Percentiles rank a stretch among this genome's conserved stretches.
Conservation (phyloP, 2,113 vertebrate species). For the Xenopus borealis region DNA sequence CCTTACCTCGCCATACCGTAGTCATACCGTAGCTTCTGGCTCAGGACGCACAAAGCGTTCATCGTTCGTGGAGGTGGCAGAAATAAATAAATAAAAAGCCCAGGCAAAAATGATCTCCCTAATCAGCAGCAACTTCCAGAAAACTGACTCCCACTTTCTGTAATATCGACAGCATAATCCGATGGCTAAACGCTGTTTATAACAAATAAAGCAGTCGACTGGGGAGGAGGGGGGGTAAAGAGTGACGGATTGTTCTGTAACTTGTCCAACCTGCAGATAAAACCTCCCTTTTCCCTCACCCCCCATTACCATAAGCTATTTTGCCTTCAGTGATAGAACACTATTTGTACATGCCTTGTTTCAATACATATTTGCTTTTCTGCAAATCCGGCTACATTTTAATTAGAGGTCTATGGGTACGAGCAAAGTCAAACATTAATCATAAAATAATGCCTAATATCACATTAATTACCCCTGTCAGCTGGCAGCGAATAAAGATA, state of each 20-base stretch:
- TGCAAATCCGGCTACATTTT: constrained; percentile 11
- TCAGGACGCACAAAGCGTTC: constrained; percentile 24
- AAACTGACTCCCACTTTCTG: constrained; percentile 25
- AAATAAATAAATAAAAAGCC: background rate
- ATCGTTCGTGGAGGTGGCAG: constrained; percentile 3
- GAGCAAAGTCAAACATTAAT: constrained; percentile 6
- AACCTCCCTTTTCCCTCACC: background rate
- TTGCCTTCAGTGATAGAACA: background rate
- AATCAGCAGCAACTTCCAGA: constrained; percentile 19
- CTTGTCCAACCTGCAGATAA: background rate
- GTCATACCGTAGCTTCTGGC: constrained; percentile 27
- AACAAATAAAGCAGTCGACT: background rate
- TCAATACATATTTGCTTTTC: background rate
- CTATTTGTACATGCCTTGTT: background rate
- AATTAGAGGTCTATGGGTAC: constrained; percentile 2
- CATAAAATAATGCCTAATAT: background rate
- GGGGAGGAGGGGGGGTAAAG: too few species aligned
- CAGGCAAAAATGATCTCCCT: background rate
- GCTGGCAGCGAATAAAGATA: background rate
- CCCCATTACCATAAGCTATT: background rate
- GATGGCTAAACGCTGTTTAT: background rate
- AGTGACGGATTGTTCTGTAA: background rate
- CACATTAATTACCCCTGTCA: background rate
- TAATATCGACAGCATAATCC: background rate
- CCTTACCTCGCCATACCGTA: constrained; percentile 9